Evolutionary conservation across 2,113 vertebrate species (phyloP).

Genomic region (Cebidichthys violaceus): DNA sequence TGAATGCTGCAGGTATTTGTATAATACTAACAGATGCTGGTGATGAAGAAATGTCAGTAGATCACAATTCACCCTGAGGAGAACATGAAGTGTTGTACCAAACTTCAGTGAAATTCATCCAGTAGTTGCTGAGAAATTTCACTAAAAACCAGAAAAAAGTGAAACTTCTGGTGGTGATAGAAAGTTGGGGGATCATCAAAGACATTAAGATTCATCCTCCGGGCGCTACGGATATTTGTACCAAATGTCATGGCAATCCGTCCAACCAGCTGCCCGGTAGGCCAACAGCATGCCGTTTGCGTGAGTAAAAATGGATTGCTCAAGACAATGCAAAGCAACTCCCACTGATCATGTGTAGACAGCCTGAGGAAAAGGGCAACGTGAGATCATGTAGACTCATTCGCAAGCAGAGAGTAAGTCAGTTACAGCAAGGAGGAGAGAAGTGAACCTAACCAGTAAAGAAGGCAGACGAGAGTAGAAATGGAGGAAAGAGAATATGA

Average conservation of each 20-base stretch:
- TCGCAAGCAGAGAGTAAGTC: neutral
- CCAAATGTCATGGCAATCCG: neutral
- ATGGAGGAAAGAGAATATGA: neutral
- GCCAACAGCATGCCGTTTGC: neutral
- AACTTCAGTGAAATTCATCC: neutral
- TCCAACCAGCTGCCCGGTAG: neutral
- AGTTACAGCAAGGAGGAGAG: neutral
- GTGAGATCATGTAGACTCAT: neutral
- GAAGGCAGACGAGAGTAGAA: neutral
- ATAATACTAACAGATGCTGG: neutral
- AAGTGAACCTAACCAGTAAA: conserved; percentile 17
- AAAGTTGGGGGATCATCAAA: neutral
- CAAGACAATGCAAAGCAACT: neutral
- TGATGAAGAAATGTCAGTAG: neutral
- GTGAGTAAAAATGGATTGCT: neutral
- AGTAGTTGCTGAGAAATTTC: too few species aligned
- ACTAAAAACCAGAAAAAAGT: too few species aligned
- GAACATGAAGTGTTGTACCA: neutral
- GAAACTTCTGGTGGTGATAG: neutral
- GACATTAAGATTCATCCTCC: neutral
- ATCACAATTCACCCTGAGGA: neutral
- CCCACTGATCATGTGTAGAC: neutral
- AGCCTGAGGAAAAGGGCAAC: neutral
- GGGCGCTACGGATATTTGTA: neutral
- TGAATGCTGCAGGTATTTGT: neutral